Percentiles rank a stretch among this genome's conserved stretches.
These are phyloP conservation scores for Pteropus rufus DNA, from an alignment of 2,797 vertebrate genomes.

Conservation along the genomic window DNA sequence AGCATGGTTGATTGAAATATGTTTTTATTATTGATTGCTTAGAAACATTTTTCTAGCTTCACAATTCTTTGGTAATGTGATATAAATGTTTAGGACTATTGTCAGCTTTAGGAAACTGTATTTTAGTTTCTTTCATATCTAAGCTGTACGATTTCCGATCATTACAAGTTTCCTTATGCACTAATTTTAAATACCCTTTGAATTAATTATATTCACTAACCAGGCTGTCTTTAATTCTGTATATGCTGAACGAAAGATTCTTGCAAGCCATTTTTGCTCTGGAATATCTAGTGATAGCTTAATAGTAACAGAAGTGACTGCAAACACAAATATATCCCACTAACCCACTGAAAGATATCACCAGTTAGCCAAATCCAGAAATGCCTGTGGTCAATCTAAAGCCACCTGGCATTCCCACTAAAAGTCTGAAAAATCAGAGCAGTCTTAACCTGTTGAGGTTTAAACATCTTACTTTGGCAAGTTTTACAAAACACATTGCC, in stretches of 20 bases:
- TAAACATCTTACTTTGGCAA: neutral
- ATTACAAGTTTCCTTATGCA: neutral
- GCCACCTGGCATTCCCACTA: neutral
- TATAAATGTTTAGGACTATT: neutral
- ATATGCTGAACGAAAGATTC: neutral
- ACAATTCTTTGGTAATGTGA: neutral
- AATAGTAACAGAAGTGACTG: neutral
- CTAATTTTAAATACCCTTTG: neutral
- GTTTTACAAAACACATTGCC: neutral
- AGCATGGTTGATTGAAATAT: neutral
- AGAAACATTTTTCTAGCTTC: neutral
- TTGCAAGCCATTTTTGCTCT: neutral
- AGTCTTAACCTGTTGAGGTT: neutral
- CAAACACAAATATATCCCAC: neutral
- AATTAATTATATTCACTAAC: neutral
- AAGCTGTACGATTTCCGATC: neutral
- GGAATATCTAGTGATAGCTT: neutral
- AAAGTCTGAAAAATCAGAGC: neutral
- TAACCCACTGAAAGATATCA: neutral
- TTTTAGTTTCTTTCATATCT: neutral
- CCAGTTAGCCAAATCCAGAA: neutral
- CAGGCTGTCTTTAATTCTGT: neutral
- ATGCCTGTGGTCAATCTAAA: neutral
- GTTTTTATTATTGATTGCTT: constrained; percentile 14
- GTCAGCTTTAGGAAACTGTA: neutral